Percentiles rank a stretch among this genome's conserved stretches.
phyloP scores from a whole-genome alignment of 1,140 invertebrate species.

The Proales similis region DNA sequence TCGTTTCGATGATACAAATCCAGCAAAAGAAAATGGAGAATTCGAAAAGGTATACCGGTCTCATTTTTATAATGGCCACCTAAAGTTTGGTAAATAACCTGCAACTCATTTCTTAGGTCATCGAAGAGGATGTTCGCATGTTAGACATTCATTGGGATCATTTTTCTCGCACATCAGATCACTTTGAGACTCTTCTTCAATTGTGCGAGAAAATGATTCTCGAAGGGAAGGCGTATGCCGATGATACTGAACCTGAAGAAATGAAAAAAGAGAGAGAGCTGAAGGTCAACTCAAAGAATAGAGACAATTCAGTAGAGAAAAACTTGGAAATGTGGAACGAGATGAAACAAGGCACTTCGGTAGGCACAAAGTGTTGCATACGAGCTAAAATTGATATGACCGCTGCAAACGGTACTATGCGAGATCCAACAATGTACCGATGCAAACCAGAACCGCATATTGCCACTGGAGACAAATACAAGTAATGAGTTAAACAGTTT shows the following conservation, averaged over 20 bases:
- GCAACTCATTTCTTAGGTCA: conserved; percentile 65
- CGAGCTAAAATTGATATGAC: conserved; percentile 96
- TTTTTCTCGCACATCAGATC: conserved; percentile 90
- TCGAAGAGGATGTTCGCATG: conserved; percentile 84
- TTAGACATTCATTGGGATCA: conserved; percentile 82
- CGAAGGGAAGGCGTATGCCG: conserved; percentile 83
- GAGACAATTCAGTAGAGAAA: conserved; percentile 73
- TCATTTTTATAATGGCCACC: conserved; percentile 40
- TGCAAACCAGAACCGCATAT: conserved; percentile 92
- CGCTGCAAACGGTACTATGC: conserved; percentile 87
- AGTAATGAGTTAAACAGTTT: conserved; percentile 63
- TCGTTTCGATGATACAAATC: conserved; percentile 99
- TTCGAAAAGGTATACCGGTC: conserved; percentile 96
- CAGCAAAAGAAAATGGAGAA: conserved; percentile 94
- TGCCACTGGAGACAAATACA: conserved; percentile 85
- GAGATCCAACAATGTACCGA: conserved; percentile 99
- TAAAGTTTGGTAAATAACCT: background rate
- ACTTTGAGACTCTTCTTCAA: conserved; percentile 82
- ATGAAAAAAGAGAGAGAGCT: conserved; percentile 94
- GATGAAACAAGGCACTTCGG: conserved; percentile 77
- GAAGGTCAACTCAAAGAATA: conserved; percentile 73
- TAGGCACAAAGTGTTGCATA: conserved; percentile 79
- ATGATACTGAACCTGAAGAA: conserved; percentile 82
- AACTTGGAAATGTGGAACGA: conserved; percentile 87
- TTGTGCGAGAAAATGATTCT: conserved; percentile 81